Conservation (phyloP, 1,140 invertebrate species). For the Micrasema minimum region DNA sequence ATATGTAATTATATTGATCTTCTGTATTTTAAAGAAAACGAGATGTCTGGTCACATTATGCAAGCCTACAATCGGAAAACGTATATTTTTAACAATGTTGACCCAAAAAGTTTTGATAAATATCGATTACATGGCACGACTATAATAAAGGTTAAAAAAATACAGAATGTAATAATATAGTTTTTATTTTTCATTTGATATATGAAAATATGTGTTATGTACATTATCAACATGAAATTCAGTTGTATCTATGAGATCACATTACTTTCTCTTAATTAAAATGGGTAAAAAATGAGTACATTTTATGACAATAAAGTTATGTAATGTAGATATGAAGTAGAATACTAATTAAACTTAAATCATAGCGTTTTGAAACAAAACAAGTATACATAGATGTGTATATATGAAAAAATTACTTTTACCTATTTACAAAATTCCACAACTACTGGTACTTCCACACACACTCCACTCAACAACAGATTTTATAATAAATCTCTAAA, state of each 20-base stretch:
- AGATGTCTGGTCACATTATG: too few species aligned
- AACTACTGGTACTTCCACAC: conserved; percentile 17
- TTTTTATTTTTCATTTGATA: conserved; percentile 33
- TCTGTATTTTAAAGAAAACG: too few species aligned
- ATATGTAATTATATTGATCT: too few species aligned
- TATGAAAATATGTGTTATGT: conserved; percentile 32
- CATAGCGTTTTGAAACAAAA: conserved; percentile 1
- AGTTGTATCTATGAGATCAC: conserved; percentile 15
- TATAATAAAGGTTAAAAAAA: too few species aligned
- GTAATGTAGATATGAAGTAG: background rate
- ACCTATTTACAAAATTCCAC: conserved; percentile 19
- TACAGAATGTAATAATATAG: too few species aligned
- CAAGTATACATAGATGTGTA: conserved; percentile 24
- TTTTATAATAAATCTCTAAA: conserved; percentile 21
- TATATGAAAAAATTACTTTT: conserved; percentile 21
- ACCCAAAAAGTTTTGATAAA: too few species aligned
- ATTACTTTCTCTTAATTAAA: conserved; percentile 21
- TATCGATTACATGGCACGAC: too few species aligned
- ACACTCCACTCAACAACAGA: background rate
- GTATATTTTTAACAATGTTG: too few species aligned
- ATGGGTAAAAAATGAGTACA: conserved; percentile 22
- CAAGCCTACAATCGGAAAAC: too few species aligned
- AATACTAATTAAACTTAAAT: background rate
- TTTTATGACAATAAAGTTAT: background rate
- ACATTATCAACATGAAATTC: conserved; percentile 30